Evolutionary conservation across 2,797 vertebrate genomes (phyloP), one percentile per base, ranked within the genome.

Genomic region (Phyllotis vaccarum): DNA sequence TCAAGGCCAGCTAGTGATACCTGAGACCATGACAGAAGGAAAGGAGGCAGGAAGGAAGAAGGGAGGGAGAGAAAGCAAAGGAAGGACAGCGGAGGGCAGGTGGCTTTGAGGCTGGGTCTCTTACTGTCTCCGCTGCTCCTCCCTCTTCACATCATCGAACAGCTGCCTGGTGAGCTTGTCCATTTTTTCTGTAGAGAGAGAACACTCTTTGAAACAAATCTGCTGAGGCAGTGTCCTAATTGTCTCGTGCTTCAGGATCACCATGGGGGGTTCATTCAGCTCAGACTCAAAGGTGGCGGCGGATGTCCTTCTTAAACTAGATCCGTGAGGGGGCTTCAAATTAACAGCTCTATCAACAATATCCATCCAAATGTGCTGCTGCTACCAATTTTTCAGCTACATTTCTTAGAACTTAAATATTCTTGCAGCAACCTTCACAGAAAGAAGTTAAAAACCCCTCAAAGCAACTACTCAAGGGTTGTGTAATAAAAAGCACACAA

Each of bases 121-220:
- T 90, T 99, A 99, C 99, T 99, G 98, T 97, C 99, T 98, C 31
- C 99, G 99, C 43, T 98, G 99, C 95, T 99, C 98, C 98, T 99
- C 99, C 85, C 98, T 99, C 93, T 99, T 99, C 22, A 99, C 98
- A 46, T 99, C 99, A 9, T 98, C 98, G 56, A 99, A 98, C 88
- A 99, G 98, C 43, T 97, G 99, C 91, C 98, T 99, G 72, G 99
- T 99, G 82, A 99, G 97, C n/a, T 98, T 90, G 94, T 99, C 99
- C 98, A 99, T 99, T 98, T 98, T 99, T 94, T 99, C 99, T 99
- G 98, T 87, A 97, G 97, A 97, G 97, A 98, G 94, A 98, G 5
- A 98, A 91, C 11, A 31, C 19, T 70, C 52, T 97, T 97, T 97
- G 88, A 96, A 89, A 86, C 8, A 60, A 2, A 14, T 24, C 75